phyloP scores from a whole-genome alignment of 2,113 vertebrate species.

The Eulemur macaco region DNA sequence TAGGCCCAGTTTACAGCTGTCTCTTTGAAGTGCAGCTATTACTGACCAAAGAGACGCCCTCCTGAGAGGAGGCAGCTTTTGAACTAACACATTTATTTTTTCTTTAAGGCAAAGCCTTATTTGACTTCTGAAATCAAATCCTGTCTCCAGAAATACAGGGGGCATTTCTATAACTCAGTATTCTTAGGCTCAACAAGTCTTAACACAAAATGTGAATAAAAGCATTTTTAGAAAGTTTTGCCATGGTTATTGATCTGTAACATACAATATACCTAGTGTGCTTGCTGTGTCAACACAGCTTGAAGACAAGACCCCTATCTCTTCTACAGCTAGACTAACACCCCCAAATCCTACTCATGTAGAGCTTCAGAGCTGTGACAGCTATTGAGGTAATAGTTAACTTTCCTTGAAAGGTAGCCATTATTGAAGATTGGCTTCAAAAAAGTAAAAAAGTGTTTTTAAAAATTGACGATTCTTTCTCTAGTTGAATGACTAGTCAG shows the following conservation, averaged over 20 bases:
- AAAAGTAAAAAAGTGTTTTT: neutral
- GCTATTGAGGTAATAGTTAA: neutral
- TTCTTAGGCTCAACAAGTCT: neutral
- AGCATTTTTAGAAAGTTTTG: neutral
- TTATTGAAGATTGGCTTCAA: neutral
- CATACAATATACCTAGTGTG: neutral
- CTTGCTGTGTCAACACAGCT: neutral
- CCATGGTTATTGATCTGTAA: neutral
- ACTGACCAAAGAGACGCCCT: too few relatives aligned
- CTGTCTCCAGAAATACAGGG: too few relatives aligned
- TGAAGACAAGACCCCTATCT: neutral
- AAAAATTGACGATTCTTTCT: neutral
- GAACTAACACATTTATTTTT: too few relatives aligned
- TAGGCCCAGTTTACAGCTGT: too few relatives aligned
- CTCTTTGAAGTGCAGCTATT: too few relatives aligned
- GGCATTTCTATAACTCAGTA: too few relatives aligned
- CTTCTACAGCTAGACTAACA: neutral
- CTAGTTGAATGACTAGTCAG: neutral
- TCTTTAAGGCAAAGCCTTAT: too few relatives aligned
- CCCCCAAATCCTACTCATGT: fast-evolving
- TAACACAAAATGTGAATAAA: neutral
- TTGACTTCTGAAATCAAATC: too few relatives aligned
- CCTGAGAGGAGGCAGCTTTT: too few relatives aligned
- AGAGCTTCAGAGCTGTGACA: neutral
- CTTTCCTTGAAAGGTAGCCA: neutral